These are phyloP conservation scores for Tetramorium alpestre DNA, from an alignment of 1,140 invertebrate genomes.

Conservation along the genomic window DNA sequence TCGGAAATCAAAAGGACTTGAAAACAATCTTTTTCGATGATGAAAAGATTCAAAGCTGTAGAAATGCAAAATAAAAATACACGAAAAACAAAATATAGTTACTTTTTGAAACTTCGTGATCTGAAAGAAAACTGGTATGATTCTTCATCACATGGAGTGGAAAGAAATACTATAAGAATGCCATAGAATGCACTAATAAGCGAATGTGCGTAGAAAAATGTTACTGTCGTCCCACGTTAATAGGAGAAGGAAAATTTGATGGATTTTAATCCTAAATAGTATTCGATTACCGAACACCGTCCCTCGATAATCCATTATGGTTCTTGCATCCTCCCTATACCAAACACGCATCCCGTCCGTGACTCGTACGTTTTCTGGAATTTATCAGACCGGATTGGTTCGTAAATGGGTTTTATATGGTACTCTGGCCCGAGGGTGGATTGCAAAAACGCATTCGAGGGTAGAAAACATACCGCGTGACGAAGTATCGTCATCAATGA, in stretches of 20 bases:
- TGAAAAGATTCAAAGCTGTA: not conserved
- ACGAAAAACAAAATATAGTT: not conserved
- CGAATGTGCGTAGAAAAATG: not conserved
- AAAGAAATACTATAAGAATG: not conserved
- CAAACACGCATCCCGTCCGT: slow-evolving; percentile 61
- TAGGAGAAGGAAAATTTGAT: slow-evolving; percentile 77
- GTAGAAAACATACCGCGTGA: slow-evolving; percentile 41
- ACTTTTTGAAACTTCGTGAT: not conserved
- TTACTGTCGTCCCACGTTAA: slow-evolving; percentile 53
- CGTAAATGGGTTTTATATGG: slow-evolving; percentile 77
- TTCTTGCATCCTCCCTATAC: slow-evolving; percentile 76
- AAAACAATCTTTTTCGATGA: not conserved
- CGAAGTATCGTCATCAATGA: slow-evolving; percentile 54
- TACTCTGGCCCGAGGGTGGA: slow-evolving; percentile 62
- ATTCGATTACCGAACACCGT: slow-evolving; percentile 81
- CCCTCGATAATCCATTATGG: slow-evolving; percentile 82
- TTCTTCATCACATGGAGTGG: not conserved
- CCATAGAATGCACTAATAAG: not conserved
- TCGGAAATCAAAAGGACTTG: not conserved
- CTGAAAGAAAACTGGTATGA: not conserved
- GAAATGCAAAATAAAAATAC: slow-evolving; percentile 6
- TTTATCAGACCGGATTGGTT: slow-evolving; percentile 81
- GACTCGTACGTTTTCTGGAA: slow-evolving; percentile 80
- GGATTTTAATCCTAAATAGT: slow-evolving; percentile 82
- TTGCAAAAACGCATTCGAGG: slow-evolving; percentile 60